These are phyloP conservation scores for Falco novaeseelandiae DNA, from an alignment of 2,797 vertebrate species.

Conservation along the genomic window DNA sequence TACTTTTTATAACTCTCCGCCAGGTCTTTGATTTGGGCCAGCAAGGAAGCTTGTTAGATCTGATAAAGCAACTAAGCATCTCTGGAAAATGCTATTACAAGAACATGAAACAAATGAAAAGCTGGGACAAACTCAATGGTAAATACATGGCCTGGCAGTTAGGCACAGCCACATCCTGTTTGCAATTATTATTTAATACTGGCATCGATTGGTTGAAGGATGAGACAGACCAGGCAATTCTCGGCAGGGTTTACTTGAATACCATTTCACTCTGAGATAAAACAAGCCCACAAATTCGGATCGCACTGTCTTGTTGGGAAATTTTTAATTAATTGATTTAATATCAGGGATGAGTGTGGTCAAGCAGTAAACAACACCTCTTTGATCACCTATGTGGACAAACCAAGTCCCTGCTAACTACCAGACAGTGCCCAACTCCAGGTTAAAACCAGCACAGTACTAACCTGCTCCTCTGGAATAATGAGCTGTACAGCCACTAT, in stretches of 20 bases:
- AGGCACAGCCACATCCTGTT: conserved; percentile 17
- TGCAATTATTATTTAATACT: conserved; percentile 31
- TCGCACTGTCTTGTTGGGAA: neutral
- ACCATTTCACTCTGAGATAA: neutral
- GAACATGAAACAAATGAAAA: conserved; percentile 56
- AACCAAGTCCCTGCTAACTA: neutral
- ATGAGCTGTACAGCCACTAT: neutral
- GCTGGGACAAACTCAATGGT: conserved; percentile 2
- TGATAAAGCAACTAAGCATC: conserved; percentile 28
- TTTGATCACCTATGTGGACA: neutral
- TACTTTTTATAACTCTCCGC: neutral
- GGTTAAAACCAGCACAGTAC: neutral
- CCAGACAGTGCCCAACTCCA: neutral
- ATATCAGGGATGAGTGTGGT: neutral
- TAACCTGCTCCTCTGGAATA: neutral
- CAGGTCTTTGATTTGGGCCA: conserved; percentile 40
- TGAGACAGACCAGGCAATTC: conserved; percentile 21
- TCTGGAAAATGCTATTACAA: conserved; percentile 55
- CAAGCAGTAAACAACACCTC: neutral
- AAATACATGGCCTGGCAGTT: conserved; percentile 1
- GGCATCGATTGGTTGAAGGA: conserved; percentile 2
- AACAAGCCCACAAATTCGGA: neutral
- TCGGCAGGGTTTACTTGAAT: neutral
- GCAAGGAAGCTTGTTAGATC: conserved; percentile 27
- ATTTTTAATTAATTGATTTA: neutral